Evolutionary conservation across 2,797 vertebrate genomes (phyloP).

Genomic region (Rhynchotus rufescens): DNA sequence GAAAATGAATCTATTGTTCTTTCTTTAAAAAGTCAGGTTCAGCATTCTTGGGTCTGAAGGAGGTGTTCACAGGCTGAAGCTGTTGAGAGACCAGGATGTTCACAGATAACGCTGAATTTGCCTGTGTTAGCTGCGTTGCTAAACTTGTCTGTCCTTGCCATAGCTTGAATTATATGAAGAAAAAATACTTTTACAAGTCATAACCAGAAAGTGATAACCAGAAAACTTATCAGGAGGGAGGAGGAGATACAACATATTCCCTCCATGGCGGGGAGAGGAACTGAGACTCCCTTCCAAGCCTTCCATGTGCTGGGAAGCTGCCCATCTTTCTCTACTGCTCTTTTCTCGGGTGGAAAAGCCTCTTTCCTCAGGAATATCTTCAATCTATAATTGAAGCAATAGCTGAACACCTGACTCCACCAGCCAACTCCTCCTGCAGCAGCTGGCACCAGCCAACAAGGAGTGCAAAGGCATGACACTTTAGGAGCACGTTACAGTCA

Average conservation of each 20-base stretch:
- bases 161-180: not conserved
- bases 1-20: conserved; percentile 3
- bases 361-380: not conserved
- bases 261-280: not conserved
- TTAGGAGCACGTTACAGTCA: not conserved
- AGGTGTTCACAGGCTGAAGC: not conserved
- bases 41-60: not conserved
- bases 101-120: not conserved
- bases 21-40: not conserved
- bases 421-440: conserved; percentile 32
- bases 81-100: accelerated
- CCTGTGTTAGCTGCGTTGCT: not conserved
- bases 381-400: conserved; percentile 31
- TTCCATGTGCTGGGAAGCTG: not conserved
- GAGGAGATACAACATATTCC: not conserved
- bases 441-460: conserved; percentile 11
- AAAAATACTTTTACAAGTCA: not conserved
- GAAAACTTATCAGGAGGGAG: not conserved
- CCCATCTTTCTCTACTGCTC: not conserved
- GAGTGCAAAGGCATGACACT: conserved; percentile 5
- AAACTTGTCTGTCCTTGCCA: not conserved
- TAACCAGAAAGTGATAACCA: no score
- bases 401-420: conserved; percentile 32
- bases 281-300: not conserved
- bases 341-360: not conserved